A percentile compares a stretch with the other conserved stretches of the same genome.
Evolutionary conservation across 2,888 invertebrate species (phyloP).

Genomic region (Pherbina coryleti): DNA sequence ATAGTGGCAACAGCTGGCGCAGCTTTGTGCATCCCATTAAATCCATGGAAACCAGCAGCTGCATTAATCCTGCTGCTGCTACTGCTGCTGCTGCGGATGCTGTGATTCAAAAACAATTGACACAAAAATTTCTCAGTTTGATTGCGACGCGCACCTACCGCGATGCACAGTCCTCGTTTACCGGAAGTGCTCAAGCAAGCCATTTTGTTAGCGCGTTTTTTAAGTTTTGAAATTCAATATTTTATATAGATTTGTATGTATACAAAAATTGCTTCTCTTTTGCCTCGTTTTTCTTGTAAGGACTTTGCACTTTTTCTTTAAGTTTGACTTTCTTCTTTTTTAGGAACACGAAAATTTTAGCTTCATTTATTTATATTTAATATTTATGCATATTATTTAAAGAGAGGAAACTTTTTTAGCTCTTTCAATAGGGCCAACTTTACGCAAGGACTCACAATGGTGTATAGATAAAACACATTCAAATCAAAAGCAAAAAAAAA

Average conservation of each 20-base stretch:
- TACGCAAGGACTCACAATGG: neutral
- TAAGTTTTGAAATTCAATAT: slow-evolving; percentile 26
- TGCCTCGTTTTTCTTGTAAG: neutral
- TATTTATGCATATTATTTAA: neutral
- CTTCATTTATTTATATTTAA: slow-evolving; percentile 1
- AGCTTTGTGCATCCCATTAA: slow-evolving; percentile 43
- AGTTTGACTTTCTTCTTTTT: neutral
- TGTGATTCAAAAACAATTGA: slow-evolving; percentile 58
- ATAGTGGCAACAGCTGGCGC: slow-evolving; percentile 26
- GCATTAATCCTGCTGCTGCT: slow-evolving; percentile 42
- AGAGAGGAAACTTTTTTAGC: neutral
- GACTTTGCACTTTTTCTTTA: neutral
- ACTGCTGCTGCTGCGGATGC: slow-evolving; percentile 46
- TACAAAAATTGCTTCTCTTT: slow-evolving; percentile 2
- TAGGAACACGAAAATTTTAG: neutral
- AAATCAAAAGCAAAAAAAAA: neutral
- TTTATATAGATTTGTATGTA: neutral
- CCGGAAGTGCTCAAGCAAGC: slow-evolving; percentile 67
- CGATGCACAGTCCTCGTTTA: slow-evolving; percentile 58
- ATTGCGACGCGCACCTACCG: slow-evolving; percentile 59
- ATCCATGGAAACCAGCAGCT: slow-evolving; percentile 57
- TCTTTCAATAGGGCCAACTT: neutral
- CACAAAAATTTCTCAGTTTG: slow-evolving; percentile 61
- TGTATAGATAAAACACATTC: neutral
- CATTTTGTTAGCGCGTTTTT: slow-evolving; percentile 52